Base-by-base conservation (phyloP, 35 echinoderm and acorn worm genomes). In the Hemicentrotus pulcherrimus region DNA sequence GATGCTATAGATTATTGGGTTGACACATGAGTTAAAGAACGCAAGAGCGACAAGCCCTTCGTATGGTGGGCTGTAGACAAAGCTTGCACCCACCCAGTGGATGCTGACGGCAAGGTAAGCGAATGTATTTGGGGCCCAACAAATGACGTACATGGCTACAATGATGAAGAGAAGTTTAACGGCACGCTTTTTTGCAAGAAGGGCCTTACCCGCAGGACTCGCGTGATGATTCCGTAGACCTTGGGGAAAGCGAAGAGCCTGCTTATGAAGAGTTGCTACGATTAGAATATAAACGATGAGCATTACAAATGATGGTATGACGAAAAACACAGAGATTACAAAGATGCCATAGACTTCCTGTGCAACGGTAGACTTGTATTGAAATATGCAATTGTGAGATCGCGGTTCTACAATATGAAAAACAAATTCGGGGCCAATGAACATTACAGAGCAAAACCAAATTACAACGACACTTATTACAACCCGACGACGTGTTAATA, bases 241-340 rank as follows among this genome's bases (percentile, higher is more conserved):
- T 30, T 41, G 9, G 0, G 88, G 9, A 90, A 90, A 90, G 46
- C 88, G 88, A 0, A 32, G 32, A 15, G 32, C 13, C 88, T 90
- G 88, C 46, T 19, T 30, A 47, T 90, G 88, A 47, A 90, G 88
- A 41, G 32, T 90, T 41, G 46, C 88, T 9, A 96, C 92, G 33
- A 95, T 97, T 3, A 92, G 47, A 30, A 96, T 19, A n/a, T 97
- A 88, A 18, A 94, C 89, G 47, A 88, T 41, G 4, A 97, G 52
- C 95, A 97, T 96, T 71, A 97, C 94, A n/a, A 92, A 86, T 60
- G 96, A 86, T 24, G 97, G 97, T 35, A 97, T 59, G 31, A 97
- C 86, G 59, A 94, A 97, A 41, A 92, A 86, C 4, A 94, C 24
- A 12, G 95, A 31, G 59, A 96, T 96, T 6, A 96, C 47, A 31